Evolutionary conservation across 2,888 invertebrate species (phyloP), one percentile per base, ranked within the genome.

Genomic region (Fragum sueziense): DNA sequence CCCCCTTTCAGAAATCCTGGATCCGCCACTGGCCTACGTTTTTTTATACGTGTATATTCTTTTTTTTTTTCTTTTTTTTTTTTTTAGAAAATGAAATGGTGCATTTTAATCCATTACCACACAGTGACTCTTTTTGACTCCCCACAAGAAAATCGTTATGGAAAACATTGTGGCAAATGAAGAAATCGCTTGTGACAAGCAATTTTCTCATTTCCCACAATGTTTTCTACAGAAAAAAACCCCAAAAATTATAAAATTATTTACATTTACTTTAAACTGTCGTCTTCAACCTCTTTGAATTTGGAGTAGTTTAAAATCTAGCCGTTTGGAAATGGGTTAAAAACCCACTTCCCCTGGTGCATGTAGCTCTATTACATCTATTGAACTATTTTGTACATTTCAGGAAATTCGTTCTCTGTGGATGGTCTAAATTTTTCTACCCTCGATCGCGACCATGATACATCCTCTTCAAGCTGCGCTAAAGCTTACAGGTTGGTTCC

Each of bases 381-480:
- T 52, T 52, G 6, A 6, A n/a, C 11, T 59, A 9, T 20, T 27
- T 59, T 4, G 4, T n/a, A 11, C 7, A 59, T 59, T 33, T 61
- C 61, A 61, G 61, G 61, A 7, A 20, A 61, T 61, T 29, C 61
- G 25, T 61, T 61, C 27, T 61, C 61, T 4, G 33, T 61, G 33
- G 61, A 73, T 17, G 57, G 65, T 2, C 25, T 59, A 1, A 33
- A 54, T 7, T 80, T 76, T 37, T 61, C 71, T 0, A 76, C 80
- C 0, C 17, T 33, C 17, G 80, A 80, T 29, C 14, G 33, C 1
- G 80, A 71, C n/a, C 73, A 61, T 33, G 61, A 61, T 61, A 61
- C 33, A 29, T 61, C 29, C 27, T 17, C 61, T 27, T 31, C 31
- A 6, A 61, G 33, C 20, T 61, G 61, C 27, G 61, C 61, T 1